These are phyloP conservation scores for Copidosoma aretas DNA, from an alignment of 2,888 invertebrate genomes.

Conservation along the genomic window DNA sequence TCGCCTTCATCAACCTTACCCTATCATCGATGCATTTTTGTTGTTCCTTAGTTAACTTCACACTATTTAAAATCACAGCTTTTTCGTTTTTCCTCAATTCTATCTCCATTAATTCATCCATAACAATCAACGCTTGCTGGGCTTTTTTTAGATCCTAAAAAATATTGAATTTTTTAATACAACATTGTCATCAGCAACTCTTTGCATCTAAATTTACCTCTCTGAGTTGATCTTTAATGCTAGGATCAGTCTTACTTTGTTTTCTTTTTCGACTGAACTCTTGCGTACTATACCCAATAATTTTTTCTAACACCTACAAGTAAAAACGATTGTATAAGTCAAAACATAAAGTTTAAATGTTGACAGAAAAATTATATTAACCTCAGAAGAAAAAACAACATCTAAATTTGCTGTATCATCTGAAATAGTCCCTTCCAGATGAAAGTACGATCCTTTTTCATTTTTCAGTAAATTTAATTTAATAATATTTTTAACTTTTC, in stretches of 20 bases:
- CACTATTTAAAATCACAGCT: slow-evolving; percentile 44
- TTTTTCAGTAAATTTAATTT: slow-evolving; percentile 64
- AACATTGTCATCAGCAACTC: background rate
- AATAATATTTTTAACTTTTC: slow-evolving; percentile 66
- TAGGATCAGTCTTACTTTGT: slow-evolving; percentile 51
- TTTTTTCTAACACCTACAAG: slow-evolving; percentile 52
- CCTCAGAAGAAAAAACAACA: slow-evolving; percentile 67
- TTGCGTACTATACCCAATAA: slow-evolving; percentile 51
- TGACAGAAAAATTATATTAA: slow-evolving; percentile 46
- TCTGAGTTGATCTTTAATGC: slow-evolving; percentile 50
- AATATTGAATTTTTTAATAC: background rate
- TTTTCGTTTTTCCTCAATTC: slow-evolving; percentile 47
- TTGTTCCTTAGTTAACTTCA: slow-evolving; percentile 45
- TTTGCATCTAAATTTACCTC: slow-evolving; percentile 41
- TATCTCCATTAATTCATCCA: slow-evolving; percentile 53
- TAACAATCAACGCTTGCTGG: slow-evolving; percentile 47
- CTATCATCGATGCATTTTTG: slow-evolving; percentile 14
- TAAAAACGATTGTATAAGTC: slow-evolving; percentile 13
- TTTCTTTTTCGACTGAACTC: slow-evolving; percentile 55
- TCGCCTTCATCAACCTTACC: background rate
- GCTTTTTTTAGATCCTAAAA: slow-evolving; percentile 51
- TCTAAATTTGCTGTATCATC: slow-evolving; percentile 68
- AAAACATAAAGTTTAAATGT: slow-evolving; percentile 7
- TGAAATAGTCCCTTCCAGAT: slow-evolving; percentile 66
- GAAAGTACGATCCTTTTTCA: slow-evolving; percentile 64